Conservation (phyloP, 53 echinoderm and acorn worm species). For the Apostichopus leukothele region DNA sequence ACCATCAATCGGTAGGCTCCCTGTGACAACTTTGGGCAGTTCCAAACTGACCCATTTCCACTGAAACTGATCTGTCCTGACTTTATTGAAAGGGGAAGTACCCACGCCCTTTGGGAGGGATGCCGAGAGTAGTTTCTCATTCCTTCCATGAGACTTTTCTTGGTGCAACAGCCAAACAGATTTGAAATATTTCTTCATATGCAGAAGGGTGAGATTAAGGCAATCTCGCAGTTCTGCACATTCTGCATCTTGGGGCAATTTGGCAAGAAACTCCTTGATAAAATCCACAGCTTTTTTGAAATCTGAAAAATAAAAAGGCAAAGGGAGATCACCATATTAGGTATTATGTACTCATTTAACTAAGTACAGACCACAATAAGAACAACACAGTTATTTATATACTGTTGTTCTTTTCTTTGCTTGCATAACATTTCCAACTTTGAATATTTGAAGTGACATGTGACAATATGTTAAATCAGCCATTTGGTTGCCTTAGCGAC, state of each 20-base stretch:
- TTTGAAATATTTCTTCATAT: conserved; percentile 91
- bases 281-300: conserved; percentile 90
- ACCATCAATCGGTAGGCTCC: conserved; percentile 84
- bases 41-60: conserved; percentile 79
- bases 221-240: conserved; percentile 81
- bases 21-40: conserved; percentile 59
- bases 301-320: conserved; percentile 54
- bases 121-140: conserved; percentile 49
- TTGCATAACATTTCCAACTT: too few species aligned
- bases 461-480: too few species aligned
- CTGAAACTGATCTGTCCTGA: conserved; percentile 69
- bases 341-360: too few species aligned
- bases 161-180: conserved; percentile 72
- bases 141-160: conserved; percentile 48
- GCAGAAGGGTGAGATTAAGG: conserved; percentile 74
- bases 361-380: too few species aligned
- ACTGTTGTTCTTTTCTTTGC: too few species aligned
- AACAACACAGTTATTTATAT: too few species aligned
- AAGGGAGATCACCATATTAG: too few species aligned
- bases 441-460: too few species aligned
- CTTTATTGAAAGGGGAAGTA: conserved; percentile 56
- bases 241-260: conserved; percentile 75
- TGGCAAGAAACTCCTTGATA: conserved; percentile 80
- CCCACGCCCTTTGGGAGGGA: conserved; percentile 67
- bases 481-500: too few species aligned